These are phyloP conservation scores for Drosophila antonietae DNA, from an alignment of 2,888 invertebrate species.

Conservation along the genomic window DNA sequence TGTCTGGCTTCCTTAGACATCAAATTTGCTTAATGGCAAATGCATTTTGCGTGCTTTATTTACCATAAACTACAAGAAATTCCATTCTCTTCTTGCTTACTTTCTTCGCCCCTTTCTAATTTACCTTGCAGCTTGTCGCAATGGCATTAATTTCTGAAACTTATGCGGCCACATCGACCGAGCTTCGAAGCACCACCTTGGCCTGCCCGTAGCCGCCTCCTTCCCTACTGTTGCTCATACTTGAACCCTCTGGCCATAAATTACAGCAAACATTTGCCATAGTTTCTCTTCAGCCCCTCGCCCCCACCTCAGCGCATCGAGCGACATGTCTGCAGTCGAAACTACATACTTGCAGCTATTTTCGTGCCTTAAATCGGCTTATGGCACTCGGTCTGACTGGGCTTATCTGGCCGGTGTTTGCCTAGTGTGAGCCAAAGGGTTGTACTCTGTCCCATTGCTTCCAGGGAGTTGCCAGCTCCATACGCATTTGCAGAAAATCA, in stretches of 20 bases:
- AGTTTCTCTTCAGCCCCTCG: slow-evolving; percentile 58
- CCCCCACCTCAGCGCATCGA: slow-evolving; percentile 30
- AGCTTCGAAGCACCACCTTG: slow-evolving; percentile 20
- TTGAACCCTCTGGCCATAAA: slow-evolving; percentile 57
- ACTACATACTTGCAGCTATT: slow-evolving; percentile 68
- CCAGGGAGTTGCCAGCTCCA: slow-evolving; percentile 30
- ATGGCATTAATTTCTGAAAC: slow-evolving; percentile 73
- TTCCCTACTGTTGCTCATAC: not conserved
- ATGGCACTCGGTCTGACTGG: slow-evolving; percentile 47
- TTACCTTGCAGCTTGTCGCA: slow-evolving; percentile 63
- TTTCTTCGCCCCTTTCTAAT: slow-evolving; percentile 30
- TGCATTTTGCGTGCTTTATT: slow-evolving; percentile 42
- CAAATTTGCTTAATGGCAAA: slow-evolving; percentile 49
- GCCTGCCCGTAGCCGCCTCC: not conserved
- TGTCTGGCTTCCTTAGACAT: slow-evolving; percentile 12
- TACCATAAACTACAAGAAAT: slow-evolving; percentile 60
- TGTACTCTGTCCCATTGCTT: slow-evolving; percentile 27
- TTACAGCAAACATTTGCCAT: slow-evolving; percentile 76
- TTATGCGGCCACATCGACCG: slow-evolving; percentile 67
- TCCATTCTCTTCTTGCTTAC: slow-evolving; percentile 29
- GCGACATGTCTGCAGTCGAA: slow-evolving; percentile 64
- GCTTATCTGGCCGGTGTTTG: slow-evolving; percentile 42
- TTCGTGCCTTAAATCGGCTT: slow-evolving; percentile 74
- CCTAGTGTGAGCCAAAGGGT: slow-evolving; percentile 41
- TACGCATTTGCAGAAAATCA: slow-evolving; percentile 52